These are phyloP conservation scores for Ennomos erosarius DNA, from an alignment of 2,888 invertebrate genomes.

Conservation along the genomic window DNA sequence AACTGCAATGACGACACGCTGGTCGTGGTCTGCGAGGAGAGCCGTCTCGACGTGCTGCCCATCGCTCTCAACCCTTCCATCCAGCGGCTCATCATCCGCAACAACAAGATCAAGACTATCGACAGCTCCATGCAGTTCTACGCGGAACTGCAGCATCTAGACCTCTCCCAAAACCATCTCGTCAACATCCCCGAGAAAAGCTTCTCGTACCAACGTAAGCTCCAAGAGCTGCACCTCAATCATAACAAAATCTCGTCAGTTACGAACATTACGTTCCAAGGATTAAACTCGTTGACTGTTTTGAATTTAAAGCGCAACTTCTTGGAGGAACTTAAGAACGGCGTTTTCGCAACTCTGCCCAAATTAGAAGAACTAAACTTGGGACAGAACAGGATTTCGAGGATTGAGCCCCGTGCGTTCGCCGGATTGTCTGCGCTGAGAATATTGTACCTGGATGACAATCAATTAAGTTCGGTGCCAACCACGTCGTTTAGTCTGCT, in stretches of 20 bases:
- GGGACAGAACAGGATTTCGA: constrained; percentile 93
- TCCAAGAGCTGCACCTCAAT: constrained; percentile 93
- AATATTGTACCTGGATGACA: constrained; percentile 93
- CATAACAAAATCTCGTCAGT: constrained; percentile 94
- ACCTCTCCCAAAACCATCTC: constrained; percentile 93
- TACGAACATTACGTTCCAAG: constrained; percentile 92
- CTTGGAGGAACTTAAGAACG: constrained; percentile 90
- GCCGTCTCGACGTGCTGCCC: constrained; percentile 94
- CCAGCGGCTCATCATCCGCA: constrained; percentile 92
- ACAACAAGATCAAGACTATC: constrained; percentile 94
- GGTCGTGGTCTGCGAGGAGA: constrained; percentile 93
- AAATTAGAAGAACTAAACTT: constrained; percentile 94
- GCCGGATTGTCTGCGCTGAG: constrained; percentile 90
- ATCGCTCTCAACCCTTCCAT: constrained; percentile 96
- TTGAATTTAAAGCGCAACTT: constrained; percentile 93
- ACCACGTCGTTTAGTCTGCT: constrained; percentile 89
- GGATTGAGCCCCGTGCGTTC: constrained; percentile 91
- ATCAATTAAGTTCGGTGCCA: constrained; percentile 91
- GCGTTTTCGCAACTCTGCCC: constrained; percentile 89
- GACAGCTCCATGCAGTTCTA: constrained; percentile 96
- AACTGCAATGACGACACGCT: constrained; percentile 95
- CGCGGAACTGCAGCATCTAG: constrained; percentile 93
- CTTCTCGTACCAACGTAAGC: constrained; percentile 92
- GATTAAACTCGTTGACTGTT: constrained; percentile 91
- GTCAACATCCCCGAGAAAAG: constrained; percentile 92